Evolutionary conservation across 2,797 vertebrate genomes (phyloP), one percentile per base, ranked within the genome.

Genomic region (Chelmon rostratus): DNA sequence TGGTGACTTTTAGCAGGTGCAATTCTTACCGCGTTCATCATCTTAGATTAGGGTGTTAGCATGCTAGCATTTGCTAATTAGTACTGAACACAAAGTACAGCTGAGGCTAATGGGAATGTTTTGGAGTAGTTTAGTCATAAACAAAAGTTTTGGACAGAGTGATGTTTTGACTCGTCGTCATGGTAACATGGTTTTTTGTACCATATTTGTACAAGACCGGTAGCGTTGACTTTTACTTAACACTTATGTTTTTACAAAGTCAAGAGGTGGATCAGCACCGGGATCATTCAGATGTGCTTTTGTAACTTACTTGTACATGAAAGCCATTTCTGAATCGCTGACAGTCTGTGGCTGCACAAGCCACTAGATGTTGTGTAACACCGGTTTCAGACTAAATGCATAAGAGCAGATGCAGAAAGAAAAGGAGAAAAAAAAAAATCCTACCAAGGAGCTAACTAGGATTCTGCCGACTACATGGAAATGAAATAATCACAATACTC

Each of bases 141-240:
- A 53, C 31, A 11, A 53, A 47, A 18, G n/a, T 23, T 68, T 38
- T n/a, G 47, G 38, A 21, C 19, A 52, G 64, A 52, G 28, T 31
- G 42, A 68, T 31, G 67, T 13, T 63, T 75, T 67, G 33, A 73
- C 50, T 25, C 66, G 23, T 46, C n/a, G n/a, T n/a, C n/a, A n/a
- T n/a, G n/a, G n/a, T n/a, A n/a, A n/a, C n/a, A n/a, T n/a, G n/a
- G n/a, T n/a, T n/a, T n/a, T n/a, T n/a, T n/a, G n/a, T n/a, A n/a
- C n/a, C n/a, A n/a, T n/a, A n/a, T n/a, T n/a, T n/a, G n/a, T n/a
- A n/a, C n/a, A n/a, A n/a, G n/a, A n/a, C n/a, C n/a, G n/a, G n/a
- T n/a, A n/a, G n/a, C n/a, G n/a, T n/a, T n/a, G n/a, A n/a, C n/a
- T n/a, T n/a, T n/a, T n/a, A n/a, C n/a, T n/a, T n/a, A n/a, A n/a